phyloP scores from a whole-genome alignment of 1,140 invertebrate species.

The Pseudobourletiella spinata region DNA sequence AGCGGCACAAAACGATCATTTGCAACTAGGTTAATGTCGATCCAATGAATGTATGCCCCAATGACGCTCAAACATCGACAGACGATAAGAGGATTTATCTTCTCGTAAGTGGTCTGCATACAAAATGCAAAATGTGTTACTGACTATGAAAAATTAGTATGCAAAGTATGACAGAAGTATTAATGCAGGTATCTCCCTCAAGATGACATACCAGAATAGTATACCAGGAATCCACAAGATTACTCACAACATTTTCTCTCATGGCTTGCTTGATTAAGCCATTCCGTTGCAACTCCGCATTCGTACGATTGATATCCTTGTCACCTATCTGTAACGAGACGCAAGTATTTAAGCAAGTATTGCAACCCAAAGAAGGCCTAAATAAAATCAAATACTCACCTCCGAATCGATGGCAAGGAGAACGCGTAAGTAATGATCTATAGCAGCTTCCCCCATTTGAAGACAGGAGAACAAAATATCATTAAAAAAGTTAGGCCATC shows the following conservation, averaged over 20 bases:
- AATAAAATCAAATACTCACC: slow-evolving; percentile 14
- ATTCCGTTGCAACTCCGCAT: slow-evolving; percentile 47
- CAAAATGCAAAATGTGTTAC: no score
- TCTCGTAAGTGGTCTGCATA: slow-evolving; percentile 40
- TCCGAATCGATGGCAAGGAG: slow-evolving; percentile 48
- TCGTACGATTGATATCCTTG: slow-evolving; percentile 45
- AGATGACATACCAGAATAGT: slow-evolving; percentile 46
- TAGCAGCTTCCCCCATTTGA: slow-evolving; percentile 41
- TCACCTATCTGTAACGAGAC: slow-evolving; percentile 42
- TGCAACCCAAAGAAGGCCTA: no score
- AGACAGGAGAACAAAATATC: slow-evolving; percentile 44
- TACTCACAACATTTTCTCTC: slow-evolving; percentile 46
- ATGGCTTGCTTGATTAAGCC: slow-evolving; percentile 50
- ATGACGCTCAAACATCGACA: slow-evolving; percentile 49
- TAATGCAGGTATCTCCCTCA: no score
- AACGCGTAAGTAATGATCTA: slow-evolving; percentile 48
- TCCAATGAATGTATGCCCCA: slow-evolving; percentile 52
- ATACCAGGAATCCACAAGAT: slow-evolving; percentile 50
- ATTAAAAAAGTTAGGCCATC: slow-evolving; percentile 49
- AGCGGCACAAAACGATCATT: slow-evolving; percentile 50
- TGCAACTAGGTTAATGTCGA: slow-evolving; percentile 51
- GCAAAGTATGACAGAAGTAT: no score
- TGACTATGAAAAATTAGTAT: no score
- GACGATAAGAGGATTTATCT: slow-evolving; percentile 42
- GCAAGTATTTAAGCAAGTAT: no score